Evolutionary conservation across 2,888 invertebrate species (phyloP).

Genomic region (Hypomecis atomaria): DNA sequence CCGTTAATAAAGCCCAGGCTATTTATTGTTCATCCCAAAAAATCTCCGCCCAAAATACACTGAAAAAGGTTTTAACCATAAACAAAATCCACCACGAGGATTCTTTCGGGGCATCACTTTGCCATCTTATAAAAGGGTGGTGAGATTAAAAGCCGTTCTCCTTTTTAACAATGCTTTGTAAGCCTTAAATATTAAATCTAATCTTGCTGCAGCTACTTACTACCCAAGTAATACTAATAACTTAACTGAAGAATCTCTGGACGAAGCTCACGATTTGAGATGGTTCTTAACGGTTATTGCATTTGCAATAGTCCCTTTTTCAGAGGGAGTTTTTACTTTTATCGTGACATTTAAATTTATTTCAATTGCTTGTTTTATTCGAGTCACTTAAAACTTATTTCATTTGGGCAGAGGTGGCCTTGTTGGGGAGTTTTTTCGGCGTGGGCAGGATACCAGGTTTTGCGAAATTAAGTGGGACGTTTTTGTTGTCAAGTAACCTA

Average conservation of each 20-base stretch:
- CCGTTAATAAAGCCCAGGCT: slow-evolving; percentile 45
- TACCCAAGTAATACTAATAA: slow-evolving; percentile 26
- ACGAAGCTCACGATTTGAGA: slow-evolving; percentile 33
- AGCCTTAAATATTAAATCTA: slow-evolving; percentile 43
- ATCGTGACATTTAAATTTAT: slow-evolving; percentile 34
- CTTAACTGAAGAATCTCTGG: slow-evolving; percentile 35
- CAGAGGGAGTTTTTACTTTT: slow-evolving; percentile 32
- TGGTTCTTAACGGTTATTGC: slow-evolving; percentile 35
- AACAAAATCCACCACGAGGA: slow-evolving; percentile 51
- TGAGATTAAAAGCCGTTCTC: slow-evolving; percentile 53
- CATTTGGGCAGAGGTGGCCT: slow-evolving; percentile 21
- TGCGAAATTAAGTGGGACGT: slow-evolving; percentile 2
- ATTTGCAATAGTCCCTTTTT: slow-evolving; percentile 30
- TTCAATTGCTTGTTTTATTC: slow-evolving; percentile 35
- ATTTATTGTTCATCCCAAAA: slow-evolving; percentile 49
- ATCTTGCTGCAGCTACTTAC: slow-evolving; percentile 36
- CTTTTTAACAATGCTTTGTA: slow-evolving; percentile 48
- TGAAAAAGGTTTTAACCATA: slow-evolving; percentile 54
- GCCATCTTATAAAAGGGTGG: slow-evolving; percentile 53
- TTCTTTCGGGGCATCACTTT: slow-evolving; percentile 52
- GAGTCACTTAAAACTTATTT: slow-evolving; percentile 34
- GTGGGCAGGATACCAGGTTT: slow-evolving; percentile 8
- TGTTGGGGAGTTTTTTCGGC: slow-evolving; percentile 20
- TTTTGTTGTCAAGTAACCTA: neutral
- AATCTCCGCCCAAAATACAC: slow-evolving; percentile 42